Conservation (phyloP, 2,888 invertebrate genomes). For the Eupithecia exiguata region DNA sequence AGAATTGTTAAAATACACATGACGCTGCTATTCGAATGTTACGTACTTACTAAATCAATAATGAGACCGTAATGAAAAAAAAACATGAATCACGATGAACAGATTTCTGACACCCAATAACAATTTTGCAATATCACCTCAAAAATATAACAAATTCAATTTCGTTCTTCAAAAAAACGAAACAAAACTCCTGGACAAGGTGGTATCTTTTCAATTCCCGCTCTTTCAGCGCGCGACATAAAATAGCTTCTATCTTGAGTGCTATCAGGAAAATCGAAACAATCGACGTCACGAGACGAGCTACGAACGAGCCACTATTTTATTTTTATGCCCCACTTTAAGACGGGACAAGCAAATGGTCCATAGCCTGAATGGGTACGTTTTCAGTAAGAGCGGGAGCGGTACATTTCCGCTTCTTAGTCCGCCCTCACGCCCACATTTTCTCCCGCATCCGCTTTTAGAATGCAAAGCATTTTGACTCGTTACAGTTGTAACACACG, state of each 20-base stretch:
- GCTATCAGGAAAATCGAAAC: slow-evolving; percentile 43
- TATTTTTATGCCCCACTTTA: slow-evolving; percentile 8
- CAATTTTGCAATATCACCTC: neutral
- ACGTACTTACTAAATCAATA: neutral
- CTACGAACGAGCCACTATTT: slow-evolving; percentile 21
- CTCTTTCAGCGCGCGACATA: slow-evolving; percentile 27
- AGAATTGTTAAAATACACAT: too few species aligned
- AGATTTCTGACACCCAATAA: neutral
- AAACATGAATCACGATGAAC: neutral
- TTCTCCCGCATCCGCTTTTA: neutral
- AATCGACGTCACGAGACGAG: slow-evolving; percentile 36
- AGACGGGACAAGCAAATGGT: neutral
- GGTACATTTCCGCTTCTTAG: neutral
- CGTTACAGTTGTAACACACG: neutral
- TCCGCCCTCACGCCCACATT: neutral
- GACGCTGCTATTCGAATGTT: too few species aligned
- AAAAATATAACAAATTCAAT: slow-evolving; percentile 1
- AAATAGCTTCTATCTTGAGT: slow-evolving; percentile 36
- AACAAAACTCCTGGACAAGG: slow-evolving; percentile 5
- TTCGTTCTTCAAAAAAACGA: slow-evolving; percentile 3
- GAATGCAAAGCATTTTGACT: neutral
- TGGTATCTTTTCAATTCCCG: neutral
- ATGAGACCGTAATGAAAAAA: neutral
- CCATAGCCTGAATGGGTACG: neutral
- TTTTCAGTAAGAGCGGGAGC: neutral